Evolutionary conservation across 2,888 invertebrate genomes (phyloP), one percentile per base, ranked within the genome.

Genomic region (Anorthoa munda): DNA sequence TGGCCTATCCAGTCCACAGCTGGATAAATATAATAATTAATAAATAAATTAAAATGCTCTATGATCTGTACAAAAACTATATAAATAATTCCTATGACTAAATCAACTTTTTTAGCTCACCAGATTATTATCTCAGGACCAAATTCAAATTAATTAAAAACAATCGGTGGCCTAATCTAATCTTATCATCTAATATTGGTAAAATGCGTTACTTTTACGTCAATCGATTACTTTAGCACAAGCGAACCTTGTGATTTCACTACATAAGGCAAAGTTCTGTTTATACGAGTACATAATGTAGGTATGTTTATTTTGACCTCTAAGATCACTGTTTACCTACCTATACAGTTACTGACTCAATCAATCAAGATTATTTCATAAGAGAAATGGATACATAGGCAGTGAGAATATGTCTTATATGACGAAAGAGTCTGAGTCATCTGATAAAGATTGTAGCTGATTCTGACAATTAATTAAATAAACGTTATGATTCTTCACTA

Each of bases 291-390:
- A 68, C 18, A 18, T 65, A 56, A 50, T 15, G 39, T 39, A 15
- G 9, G 11, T 23, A 59, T 64, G 45, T 59, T 80, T 63, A 53
- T 48, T 58, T 51, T 72, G 73, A 76, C 77, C 79, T 79, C 46
- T 69, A 76, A 65, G 56, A 58, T 26, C 46, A 39, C 53, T 51
- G 60, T 55, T 39, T 64, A 65, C 23, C 2, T 59, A 65, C 15
- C 0, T 50, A n/a, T 39, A 23, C 9, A 50, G 5, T 59, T 26
- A 51, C 13, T 21, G 13, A 18, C 23, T 31, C 23, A 23, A 75
- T 81, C 48, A 79, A 66, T 77, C 70, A 69, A 69, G 81, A 68
- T 75, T 60, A 65, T 55, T 45, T 64, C 17, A 4, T 55, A 39
- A 51, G 55, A 68, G 64, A 64, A 71, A 77, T 75, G 26, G 13